These are phyloP conservation scores for Acestrorhynchus altus DNA, from an alignment of 2,797 vertebrate species.

Conservation along the genomic window DNA sequence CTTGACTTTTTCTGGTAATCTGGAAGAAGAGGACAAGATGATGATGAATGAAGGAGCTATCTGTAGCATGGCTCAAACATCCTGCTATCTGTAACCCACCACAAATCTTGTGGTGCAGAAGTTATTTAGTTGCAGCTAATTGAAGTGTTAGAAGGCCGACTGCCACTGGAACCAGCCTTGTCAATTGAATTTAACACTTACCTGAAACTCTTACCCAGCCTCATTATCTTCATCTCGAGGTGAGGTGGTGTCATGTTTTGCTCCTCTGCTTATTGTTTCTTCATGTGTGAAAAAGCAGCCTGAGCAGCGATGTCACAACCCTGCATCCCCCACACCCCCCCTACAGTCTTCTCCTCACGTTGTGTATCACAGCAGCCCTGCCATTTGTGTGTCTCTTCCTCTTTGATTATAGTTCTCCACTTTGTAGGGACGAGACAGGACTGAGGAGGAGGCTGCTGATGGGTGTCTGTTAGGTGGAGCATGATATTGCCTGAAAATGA, in stretches of 20 bases:
- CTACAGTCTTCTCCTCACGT: not conserved
- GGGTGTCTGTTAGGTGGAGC: not conserved
- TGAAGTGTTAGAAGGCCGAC: not conserved
- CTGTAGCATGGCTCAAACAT: not conserved
- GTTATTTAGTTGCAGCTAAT: not conserved
- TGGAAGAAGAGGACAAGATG: too few relatives aligned
- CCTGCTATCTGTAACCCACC: not conserved
- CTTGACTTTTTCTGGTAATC: too few relatives aligned
- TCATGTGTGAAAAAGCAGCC: not conserved
- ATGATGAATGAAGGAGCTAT: too few relatives aligned
- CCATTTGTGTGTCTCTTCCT: not conserved
- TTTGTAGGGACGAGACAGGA: not conserved
- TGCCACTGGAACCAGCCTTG: not conserved
- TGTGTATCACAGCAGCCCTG: not conserved
- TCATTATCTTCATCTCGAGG: not conserved
- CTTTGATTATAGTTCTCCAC: conserved; percentile 1
- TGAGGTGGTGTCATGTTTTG: not conserved
- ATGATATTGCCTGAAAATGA: conserved; percentile 17
- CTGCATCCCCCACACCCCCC: not conserved
- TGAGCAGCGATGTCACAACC: not conserved
- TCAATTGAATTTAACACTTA: not conserved
- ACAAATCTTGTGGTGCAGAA: not conserved
- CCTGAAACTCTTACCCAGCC: not conserved
- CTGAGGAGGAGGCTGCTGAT: conserved; percentile 13
- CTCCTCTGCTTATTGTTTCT: not conserved